Base-by-base conservation (phyloP, 2,113 vertebrate genomes). In the Paratilapia polleni region DNA sequence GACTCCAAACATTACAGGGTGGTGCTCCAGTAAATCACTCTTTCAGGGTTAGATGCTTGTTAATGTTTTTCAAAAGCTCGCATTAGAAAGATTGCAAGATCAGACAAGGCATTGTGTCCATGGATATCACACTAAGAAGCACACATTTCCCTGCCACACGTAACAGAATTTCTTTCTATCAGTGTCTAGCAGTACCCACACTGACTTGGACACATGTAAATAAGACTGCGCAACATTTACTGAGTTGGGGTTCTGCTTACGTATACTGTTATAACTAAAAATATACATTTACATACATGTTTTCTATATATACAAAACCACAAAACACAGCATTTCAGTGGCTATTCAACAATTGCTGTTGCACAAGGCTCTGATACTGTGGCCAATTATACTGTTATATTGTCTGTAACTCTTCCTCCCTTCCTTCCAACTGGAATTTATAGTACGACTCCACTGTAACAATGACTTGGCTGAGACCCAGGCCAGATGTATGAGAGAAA, bases 11-110 rank as follows among this genome's bases (percentile, higher is more conserved):
- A 19, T 81, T 88, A 79, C 81, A 75, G 57, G 81, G 83, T 19
- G 77, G 70, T 62, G 80, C 89, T 82, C 78, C 62, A 83, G 89
- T 90, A 86, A 91, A 91, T 92, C 82, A 84, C 49, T 90, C 80
- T 79, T 91, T 87, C 84, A 73, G 76, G 92, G 86, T 89, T 81
- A 91, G 76, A 73, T 63, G 79, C 66, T 57, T 82, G 86, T 90
- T 91, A 81, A 41, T 79, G 80, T 80, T 80, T 78, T 87, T 70
- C 57, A 79, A 66, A 63, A 73, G 74, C 17, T 78, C 28, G 7
- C 80, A 84, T 84, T 49, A 83, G 81, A 64, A 9, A 49, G 66
- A 60, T 24, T 64, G 66, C 57, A 3, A 62, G 60, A 56, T 8
- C 15, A 49, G 78, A 66, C 56, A 4, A 34, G 79, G 59, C 3